Evolutionary conservation across 2,113 vertebrate genomes (phyloP).

Genomic region (Fulica atra): DNA sequence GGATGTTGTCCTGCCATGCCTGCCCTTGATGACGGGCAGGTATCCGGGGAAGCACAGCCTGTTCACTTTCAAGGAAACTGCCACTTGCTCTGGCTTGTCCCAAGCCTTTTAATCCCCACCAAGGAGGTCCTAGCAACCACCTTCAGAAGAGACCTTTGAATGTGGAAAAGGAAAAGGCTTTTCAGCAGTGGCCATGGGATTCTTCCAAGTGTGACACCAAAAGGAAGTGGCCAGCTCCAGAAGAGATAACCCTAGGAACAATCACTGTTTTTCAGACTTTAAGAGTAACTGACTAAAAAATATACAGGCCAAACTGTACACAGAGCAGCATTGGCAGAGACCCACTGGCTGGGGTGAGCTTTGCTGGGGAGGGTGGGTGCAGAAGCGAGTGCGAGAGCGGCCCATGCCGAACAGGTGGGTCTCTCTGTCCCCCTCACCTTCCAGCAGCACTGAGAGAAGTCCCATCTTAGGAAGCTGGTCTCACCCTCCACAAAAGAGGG

Average conservation of each 20-base stretch:
- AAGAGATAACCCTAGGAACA: not conserved
- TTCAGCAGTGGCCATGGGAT: not conserved
- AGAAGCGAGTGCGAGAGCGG: not conserved
- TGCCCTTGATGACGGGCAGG: not conserved
- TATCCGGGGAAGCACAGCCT: not conserved
- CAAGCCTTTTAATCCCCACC: not conserved
- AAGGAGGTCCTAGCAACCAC: not conserved
- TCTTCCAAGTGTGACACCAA: conserved; percentile 1
- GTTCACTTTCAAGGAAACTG: not conserved
- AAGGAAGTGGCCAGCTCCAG: not conserved
- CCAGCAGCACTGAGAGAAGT: not conserved
- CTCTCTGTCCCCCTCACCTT: not conserved
- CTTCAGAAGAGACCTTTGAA: not conserved
- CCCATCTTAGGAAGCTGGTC: not conserved
- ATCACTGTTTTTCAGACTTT: not conserved
- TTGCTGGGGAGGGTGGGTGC: not conserved
- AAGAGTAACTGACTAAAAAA: not conserved
- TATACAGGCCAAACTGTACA: not conserved
- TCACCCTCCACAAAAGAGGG: not conserved
- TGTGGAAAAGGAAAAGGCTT: not conserved
- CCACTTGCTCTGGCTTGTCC: not conserved
- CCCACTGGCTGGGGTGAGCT: not conserved
- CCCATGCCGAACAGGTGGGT: not conserved
- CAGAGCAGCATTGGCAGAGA: not conserved
- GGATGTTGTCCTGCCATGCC: not conserved